phyloP scores from a whole-genome alignment of 2,888 invertebrate species.

The Cheilosia scutellata region DNA sequence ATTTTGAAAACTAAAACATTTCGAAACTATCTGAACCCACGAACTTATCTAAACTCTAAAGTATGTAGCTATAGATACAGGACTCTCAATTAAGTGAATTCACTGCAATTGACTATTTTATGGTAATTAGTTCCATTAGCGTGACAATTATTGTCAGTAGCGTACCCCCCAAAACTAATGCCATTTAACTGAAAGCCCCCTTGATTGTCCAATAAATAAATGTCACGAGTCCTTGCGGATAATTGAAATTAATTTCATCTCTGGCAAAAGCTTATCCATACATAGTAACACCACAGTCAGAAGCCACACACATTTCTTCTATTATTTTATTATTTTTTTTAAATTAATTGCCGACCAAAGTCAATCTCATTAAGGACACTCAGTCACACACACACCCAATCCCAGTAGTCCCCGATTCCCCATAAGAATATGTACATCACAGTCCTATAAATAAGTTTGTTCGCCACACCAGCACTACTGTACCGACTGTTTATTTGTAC shows the following conservation, averaged over 20 bases:
- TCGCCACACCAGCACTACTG: too few species aligned
- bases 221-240: conserved; percentile 18
- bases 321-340: neutral
- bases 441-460: conserved; percentile 28
- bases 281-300: conserved; percentile 20
- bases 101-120: conserved; percentile 1
- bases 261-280: neutral
- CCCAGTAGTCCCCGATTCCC: conserved; percentile 19
- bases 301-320: neutral
- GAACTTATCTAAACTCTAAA: too few species aligned
- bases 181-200: conserved; percentile 9
- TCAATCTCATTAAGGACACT: conserved; percentile 66
- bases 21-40: too few species aligned
- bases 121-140: conserved; percentile 13
- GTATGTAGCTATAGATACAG: too few species aligned
- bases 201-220: conserved; percentile 40
- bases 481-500: conserved; percentile 8
- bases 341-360: conserved; percentile 54
- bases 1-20: too few species aligned
- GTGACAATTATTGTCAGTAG: conserved; percentile 27
- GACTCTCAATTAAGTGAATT: neutral
- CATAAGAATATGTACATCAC: conserved; percentile 59
- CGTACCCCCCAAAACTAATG: neutral
- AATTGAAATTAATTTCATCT: conserved; percentile 43
- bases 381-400: conserved; percentile 13